phyloP scores from a whole-genome alignment of 2,797 vertebrate genomes.

The Micromesistius poutassou region DNA sequence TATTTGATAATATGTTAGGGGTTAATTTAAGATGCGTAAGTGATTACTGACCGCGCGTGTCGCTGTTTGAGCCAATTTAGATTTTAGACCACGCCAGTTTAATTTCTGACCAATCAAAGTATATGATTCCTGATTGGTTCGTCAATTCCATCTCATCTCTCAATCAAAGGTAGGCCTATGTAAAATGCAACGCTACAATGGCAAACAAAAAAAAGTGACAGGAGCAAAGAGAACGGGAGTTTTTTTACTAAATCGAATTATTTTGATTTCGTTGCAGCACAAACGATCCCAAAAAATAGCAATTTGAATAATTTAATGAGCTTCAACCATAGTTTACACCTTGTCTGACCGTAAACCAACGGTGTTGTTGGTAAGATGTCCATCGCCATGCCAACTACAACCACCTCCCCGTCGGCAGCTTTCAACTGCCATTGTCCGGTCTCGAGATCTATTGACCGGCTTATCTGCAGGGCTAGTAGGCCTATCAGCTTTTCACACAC shows the following conservation, averaged over 20 bases:
- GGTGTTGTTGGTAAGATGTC: constrained; percentile 2
- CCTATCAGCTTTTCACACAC: not conserved
- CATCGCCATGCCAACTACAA: not conserved
- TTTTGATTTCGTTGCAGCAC: not conserved
- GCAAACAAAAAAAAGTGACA: not conserved
- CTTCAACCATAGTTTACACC: not conserved
- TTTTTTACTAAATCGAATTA: not conserved
- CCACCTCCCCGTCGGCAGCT: not conserved
- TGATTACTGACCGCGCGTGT: no score
- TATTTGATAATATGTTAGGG: not conserved
- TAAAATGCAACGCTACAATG: no score
- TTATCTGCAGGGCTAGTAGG: not conserved
- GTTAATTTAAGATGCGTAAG: not conserved
- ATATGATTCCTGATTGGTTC: no score
- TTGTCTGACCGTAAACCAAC: not conserved
- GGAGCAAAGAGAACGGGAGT: not conserved
- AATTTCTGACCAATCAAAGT: no score
- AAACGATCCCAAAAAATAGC: not conserved
- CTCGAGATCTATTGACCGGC: not conserved
- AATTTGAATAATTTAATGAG: not conserved
- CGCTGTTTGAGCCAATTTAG: not conserved
- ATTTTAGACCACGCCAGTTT: not conserved
- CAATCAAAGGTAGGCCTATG: no score
- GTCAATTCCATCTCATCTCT: no score
- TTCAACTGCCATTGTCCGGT: not conserved